Evolutionary conservation across 2,797 vertebrate genomes (phyloP).

Genomic region (Characodon lateralis): DNA sequence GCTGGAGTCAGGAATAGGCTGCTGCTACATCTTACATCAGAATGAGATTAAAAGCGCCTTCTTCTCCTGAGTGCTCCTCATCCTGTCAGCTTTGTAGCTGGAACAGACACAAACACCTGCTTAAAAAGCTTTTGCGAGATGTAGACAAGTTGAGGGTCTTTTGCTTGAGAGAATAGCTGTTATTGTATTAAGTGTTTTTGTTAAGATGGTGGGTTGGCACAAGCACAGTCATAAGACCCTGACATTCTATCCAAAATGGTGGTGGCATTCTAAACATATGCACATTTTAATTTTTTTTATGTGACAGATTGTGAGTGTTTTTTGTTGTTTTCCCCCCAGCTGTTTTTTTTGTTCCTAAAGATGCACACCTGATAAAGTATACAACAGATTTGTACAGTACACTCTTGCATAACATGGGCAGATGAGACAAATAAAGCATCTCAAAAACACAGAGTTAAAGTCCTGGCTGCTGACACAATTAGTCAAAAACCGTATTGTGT

Average conservation of each 20-base stretch:
- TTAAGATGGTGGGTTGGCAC: conserved; percentile 56
- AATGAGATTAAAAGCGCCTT: conserved; percentile 54
- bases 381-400: conserved; percentile 9
- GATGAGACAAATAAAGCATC: conserved; percentile 29
- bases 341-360: conserved; percentile 59
- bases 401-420: conserved; percentile 7
- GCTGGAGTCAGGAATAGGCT: conserved; percentile 34
- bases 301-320: conserved; percentile 66
- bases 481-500: conserved; percentile 44
- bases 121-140: conserved; percentile 37
- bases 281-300: conserved; percentile 35
- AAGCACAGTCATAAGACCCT: conserved; percentile 53
- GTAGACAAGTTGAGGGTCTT: conserved; percentile 33
- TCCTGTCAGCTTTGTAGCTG: conserved; percentile 29
- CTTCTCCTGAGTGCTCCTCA: conserved; percentile 53
- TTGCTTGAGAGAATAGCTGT: conserved; percentile 45
- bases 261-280: conserved; percentile 57
- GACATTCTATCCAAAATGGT: conserved; percentile 65
- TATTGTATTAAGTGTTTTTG: conserved; percentile 47
- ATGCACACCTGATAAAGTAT: conserved; percentile 34
- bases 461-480: conserved; percentile 40
- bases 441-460: conserved; percentile 10
- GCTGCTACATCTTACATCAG: conserved; percentile 34
- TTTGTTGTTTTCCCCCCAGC: conserved; percentile 29
- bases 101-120: conserved; percentile 41